phyloP scores from a whole-genome alignment of 1,140 invertebrate genomes.

The Chironomus tepperi region DNA sequence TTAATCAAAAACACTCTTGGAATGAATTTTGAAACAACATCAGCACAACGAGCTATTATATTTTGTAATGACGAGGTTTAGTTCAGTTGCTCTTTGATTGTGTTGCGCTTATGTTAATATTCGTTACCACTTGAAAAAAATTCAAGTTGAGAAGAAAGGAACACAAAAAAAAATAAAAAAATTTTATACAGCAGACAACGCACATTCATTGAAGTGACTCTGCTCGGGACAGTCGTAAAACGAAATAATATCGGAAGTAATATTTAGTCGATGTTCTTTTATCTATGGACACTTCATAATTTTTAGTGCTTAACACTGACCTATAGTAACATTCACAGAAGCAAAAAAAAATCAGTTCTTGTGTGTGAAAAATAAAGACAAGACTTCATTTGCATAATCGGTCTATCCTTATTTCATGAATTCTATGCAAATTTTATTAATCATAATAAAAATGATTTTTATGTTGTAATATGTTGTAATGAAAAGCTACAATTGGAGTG shows the following conservation, averaged over 20 bases:
- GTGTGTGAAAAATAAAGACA: constrained; percentile 18
- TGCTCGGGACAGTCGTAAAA: background rate
- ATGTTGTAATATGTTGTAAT: too few species aligned
- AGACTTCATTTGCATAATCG: constrained; percentile 12
- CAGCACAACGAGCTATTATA: constrained; percentile 15
- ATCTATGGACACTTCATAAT: constrained; percentile 13
- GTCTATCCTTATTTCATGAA: background rate
- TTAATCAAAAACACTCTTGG: constrained; percentile 24
- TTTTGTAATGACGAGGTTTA: constrained; percentile 18
- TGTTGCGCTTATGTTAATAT: constrained; percentile 16
- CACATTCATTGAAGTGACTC: background rate
- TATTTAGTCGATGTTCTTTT: background rate
- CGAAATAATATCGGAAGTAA: background rate
- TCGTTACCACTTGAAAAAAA: background rate
- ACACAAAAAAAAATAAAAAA: background rate
- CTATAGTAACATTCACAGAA: background rate
- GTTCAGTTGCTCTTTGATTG: constrained; percentile 20
- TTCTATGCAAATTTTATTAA: too few species aligned
- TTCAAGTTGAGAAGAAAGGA: background rate
- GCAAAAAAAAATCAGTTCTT: background rate
- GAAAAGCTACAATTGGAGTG: too few species aligned
- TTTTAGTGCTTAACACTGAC: constrained; percentile 6
- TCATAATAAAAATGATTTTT: too few species aligned
- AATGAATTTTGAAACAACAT: background rate
- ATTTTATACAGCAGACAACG: background rate